Percentiles rank a stretch among this genome's conserved stretches.
phyloP scores from a whole-genome alignment of 2,113 vertebrate genomes.

The Ranitomeya imitator region DNA sequence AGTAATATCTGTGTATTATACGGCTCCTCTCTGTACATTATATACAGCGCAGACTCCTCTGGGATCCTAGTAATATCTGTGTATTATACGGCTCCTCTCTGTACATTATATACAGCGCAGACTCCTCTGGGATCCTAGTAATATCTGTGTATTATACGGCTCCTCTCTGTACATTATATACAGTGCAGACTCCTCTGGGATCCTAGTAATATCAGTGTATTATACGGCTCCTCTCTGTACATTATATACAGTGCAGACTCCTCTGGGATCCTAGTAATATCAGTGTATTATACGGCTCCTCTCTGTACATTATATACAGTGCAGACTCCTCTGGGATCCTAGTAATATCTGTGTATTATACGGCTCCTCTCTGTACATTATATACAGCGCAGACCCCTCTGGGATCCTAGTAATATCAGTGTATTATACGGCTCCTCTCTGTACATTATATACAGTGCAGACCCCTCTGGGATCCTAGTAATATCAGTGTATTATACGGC shows the following conservation, averaged over 20 bases:
- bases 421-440: background rate
- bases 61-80: constrained; percentile 18
- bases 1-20: constrained; percentile 11
- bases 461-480: background rate
- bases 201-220: constrained; percentile 8
- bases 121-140: background rate
- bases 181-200: background rate
- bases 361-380: background rate
- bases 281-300: background rate
- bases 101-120: no score
- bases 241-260: no score
- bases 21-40: background rate
- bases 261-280: background rate
- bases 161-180: background rate
- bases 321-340: background rate
- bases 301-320: background rate
- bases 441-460: background rate
- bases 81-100: background rate
- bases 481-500: background rate
- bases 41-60: no score
- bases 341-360: constrained; percentile 11
- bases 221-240: background rate
- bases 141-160: background rate
- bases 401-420: constrained; percentile 10
- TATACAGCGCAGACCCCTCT: no score